Conservation (phyloP, 2,113 vertebrate species). For the Aphelocoma coerulescens region DNA sequence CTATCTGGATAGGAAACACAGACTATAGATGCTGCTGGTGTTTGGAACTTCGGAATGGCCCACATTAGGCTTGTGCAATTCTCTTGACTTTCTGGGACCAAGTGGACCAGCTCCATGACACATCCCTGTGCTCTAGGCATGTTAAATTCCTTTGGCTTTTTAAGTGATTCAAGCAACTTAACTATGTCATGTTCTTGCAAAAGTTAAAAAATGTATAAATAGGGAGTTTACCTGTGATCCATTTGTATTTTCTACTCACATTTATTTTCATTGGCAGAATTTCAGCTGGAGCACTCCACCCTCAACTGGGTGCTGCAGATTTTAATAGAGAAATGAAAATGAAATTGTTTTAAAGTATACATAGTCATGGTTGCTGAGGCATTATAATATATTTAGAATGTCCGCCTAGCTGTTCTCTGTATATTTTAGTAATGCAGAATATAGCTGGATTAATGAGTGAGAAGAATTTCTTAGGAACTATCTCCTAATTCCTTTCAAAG, state of each 20-base stretch:
- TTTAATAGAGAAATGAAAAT: not conserved
- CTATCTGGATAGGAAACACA: accelerated
- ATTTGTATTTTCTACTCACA: not conserved
- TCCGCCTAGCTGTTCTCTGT: not conserved
- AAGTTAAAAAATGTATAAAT: not conserved
- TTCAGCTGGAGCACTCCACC: not conserved
- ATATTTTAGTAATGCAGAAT: not conserved
- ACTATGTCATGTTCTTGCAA: not conserved
- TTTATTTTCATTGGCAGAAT: not conserved
- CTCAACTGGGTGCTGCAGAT: not conserved
- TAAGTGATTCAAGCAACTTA: not conserved
- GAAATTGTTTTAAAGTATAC: not conserved
- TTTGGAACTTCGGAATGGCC: not conserved
- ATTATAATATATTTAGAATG: not conserved
- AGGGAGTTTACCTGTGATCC: not conserved
- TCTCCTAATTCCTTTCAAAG: not conserved
- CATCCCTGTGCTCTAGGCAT: not conserved
- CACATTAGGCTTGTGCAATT: not conserved
- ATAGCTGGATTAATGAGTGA: not conserved
- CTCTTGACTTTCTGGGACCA: not conserved
- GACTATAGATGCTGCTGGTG: not conserved
- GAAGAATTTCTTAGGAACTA: not conserved
- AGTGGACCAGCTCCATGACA: not conserved
- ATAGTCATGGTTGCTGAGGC: not conserved
- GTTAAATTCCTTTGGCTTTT: not conserved